Base-by-base conservation (phyloP, 2,113 vertebrate genomes). In the Cyprinodon brontotheroides region DNA sequence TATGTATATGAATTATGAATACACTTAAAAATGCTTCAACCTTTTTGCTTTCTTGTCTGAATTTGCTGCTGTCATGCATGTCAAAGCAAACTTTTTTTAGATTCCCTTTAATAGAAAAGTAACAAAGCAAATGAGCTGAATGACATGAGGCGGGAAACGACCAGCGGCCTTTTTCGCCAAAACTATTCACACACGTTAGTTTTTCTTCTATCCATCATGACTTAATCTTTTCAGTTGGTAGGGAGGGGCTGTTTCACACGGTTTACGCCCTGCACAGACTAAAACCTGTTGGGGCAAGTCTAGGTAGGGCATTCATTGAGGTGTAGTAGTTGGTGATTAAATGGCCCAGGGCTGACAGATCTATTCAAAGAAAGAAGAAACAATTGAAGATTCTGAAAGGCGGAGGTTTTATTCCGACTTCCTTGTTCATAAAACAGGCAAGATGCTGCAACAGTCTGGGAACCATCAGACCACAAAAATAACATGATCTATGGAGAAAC, bases 1-100 rank as follows among this genome's bases (percentile, higher is more conserved):
- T 93, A 93, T 95, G 94, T 93, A 93, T 94, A 94, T 94, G 93
- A 94, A 93, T 92, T 93, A 94, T 93, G 90, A 94, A 95, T 94
- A 94, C 93, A 94, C 91, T 88, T 90, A 79, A 91, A 87, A 92
- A 87, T 81, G 81, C 84, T 83, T 84, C 83, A 91, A 82, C 67
- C 40, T 57, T 38, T 5, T 22, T 29, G 29, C 29, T 29, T 20
- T 50, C 37, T 20, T 4, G 5, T 65, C 5, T 12, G 12, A 53
- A 63, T 20, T 43, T 43, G 5, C 62, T 20, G 41, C 1, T 41
- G 4, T 41, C 29, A 29, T 29, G 29, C 29, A 29, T 29, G 29
- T 29, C 29, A 29, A 29, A 29, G 29, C 29, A 29, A 29, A 29
- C 1, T 29, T 29, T 29, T 29, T 29, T 29, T 29, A 29, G 29